phyloP scores from a whole-genome alignment of 64 coral and sea anemone genomes.

The Actinia equina region DNA sequence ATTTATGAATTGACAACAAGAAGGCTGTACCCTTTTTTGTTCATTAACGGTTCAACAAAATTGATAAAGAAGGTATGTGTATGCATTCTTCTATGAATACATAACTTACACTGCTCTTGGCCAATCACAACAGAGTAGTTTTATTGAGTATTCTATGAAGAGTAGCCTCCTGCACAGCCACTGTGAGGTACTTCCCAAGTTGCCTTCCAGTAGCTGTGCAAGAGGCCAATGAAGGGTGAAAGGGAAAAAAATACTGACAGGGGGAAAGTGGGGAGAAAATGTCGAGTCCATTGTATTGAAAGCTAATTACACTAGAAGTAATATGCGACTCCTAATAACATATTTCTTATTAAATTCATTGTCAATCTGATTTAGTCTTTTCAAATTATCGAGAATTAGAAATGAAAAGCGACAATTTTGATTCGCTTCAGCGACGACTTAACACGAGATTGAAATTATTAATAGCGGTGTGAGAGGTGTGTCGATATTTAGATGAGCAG shows the following conservation, averaged over 20 bases:
- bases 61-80: too few species aligned
- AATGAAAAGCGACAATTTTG: not conserved
- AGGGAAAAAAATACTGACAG: not conserved
- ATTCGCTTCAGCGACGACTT: not conserved
- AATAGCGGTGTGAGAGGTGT: slow-evolving; percentile 16
- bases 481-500: not conserved
- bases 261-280: not conserved
- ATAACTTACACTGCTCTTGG: not conserved
- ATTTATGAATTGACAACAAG: too few species aligned
- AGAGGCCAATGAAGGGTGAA: too few species aligned
- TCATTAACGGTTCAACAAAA: too few species aligned
- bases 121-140: not conserved
- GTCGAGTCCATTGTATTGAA: not conserved
- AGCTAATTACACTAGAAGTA: not conserved
- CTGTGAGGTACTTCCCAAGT: not conserved
- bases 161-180: too few species aligned
- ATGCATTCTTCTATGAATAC: not conserved
- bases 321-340: too few species aligned
- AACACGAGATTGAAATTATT: not conserved
- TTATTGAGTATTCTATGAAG: not conserved
- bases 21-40: too few species aligned
- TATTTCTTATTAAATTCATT: not conserved
- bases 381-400: not conserved
- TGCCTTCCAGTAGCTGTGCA: too few species aligned
- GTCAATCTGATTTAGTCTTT: not conserved